These are phyloP conservation scores for Podarcis raffonei DNA, from an alignment of 2,113 vertebrate species.

Conservation along the genomic window DNA sequence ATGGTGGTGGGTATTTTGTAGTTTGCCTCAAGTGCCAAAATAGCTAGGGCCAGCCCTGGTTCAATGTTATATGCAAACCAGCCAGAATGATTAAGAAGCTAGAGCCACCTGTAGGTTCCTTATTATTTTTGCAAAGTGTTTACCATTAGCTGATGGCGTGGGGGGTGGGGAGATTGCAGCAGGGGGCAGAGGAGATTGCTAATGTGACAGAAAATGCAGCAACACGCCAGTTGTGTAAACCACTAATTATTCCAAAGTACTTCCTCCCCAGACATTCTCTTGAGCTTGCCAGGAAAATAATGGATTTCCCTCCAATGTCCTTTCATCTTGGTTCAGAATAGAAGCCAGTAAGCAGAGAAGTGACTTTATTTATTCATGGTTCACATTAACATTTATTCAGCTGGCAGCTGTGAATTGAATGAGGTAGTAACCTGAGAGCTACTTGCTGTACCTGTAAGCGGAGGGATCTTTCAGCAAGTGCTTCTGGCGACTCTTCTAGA, in stretches of 20 bases:
- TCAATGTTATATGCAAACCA: neutral
- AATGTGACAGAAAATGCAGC: neutral
- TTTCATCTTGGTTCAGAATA: constrained; percentile 46
- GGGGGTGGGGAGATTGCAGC: neutral
- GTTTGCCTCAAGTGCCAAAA: neutral
- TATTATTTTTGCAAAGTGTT: fast-evolving
- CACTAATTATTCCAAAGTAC: neutral
- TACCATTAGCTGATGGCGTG: neutral
- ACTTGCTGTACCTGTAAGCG: constrained; percentile 14
- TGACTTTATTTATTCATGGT: constrained; percentile 70
- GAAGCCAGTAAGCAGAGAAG: constrained; percentile 61
- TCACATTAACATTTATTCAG: constrained; percentile 70
- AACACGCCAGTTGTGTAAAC: neutral
- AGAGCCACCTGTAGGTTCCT: fast-evolving
- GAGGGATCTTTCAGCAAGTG: fast-evolving
- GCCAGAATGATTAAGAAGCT: neutral
- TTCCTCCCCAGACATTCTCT: constrained; percentile 23
- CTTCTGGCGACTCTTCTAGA: constrained; percentile 51
- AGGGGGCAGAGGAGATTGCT: neutral
- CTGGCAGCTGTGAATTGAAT: constrained; percentile 34
- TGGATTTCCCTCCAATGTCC: neutral
- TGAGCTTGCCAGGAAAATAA: neutral
- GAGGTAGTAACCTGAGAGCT: constrained; percentile 61
- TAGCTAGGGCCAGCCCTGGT: too few species aligned
- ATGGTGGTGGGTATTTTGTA: neutral